phyloP scores from a whole-genome alignment of 2,888 invertebrate genomes.

The Chymomyza amoena region DNA sequence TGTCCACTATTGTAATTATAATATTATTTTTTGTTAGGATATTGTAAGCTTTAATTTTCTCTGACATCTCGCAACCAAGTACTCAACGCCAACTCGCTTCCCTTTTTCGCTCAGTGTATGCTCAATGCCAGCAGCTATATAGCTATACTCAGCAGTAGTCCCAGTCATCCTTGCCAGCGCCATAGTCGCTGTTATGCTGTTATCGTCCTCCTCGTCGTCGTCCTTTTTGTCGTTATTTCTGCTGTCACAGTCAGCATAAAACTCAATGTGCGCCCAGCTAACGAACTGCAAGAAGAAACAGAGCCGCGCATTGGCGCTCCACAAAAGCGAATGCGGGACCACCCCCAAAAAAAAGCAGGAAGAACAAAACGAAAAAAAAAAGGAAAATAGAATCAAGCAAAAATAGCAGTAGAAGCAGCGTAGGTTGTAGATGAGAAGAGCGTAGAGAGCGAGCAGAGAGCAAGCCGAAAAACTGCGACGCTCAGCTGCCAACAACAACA shows the following conservation, averaged over 20 bases:
- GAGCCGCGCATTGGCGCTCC: not conserved
- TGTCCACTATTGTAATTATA: too few species aligned
- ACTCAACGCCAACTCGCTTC: too few species aligned
- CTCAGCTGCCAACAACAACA: constrained; percentile 26
- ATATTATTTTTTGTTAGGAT: too few species aligned
- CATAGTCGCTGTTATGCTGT: not conserved
- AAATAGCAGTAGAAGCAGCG: not conserved
- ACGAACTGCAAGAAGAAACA: not conserved
- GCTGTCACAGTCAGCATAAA: constrained; percentile 1
- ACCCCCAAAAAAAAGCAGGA: not conserved
- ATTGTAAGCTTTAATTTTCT: too few species aligned
- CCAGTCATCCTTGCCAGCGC: constrained; percentile 9
- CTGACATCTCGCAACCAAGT: too few species aligned
- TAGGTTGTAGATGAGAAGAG: not conserved
- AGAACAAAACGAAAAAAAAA: not conserved
- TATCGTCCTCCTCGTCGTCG: not conserved
- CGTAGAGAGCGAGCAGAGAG: not conserved
- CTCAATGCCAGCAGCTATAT: not conserved
- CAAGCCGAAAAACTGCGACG: constrained; percentile 27
- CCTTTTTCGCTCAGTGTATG: not conserved
- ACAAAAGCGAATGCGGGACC: not conserved
- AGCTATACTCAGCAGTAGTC: not conserved
- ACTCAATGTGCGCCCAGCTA: not conserved
- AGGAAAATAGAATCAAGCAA: not conserved
- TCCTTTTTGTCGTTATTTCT: constrained; percentile 22